Evolutionary conservation across 2,888 invertebrate genomes (phyloP).

Genomic region (Mythimna albipuncta): DNA sequence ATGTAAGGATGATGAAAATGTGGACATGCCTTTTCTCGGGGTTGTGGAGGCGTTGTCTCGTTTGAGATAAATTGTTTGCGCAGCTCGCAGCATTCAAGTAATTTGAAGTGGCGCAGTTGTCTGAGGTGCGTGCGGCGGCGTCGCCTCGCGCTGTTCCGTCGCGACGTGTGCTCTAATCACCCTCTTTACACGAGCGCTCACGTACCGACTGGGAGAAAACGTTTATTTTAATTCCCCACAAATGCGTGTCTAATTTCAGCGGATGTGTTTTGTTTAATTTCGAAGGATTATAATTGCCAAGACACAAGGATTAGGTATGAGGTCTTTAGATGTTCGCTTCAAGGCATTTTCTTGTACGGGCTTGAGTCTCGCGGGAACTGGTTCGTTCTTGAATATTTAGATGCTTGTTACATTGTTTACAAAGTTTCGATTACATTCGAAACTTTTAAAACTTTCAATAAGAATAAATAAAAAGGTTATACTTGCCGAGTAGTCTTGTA

Average conservation of each 20-base stretch:
- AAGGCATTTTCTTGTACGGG: conserved; percentile 30
- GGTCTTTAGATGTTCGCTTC: conserved; percentile 38
- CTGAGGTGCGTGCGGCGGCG: conserved; percentile 74
- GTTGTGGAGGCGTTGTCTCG: conserved; percentile 44
- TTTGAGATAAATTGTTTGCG: conserved; percentile 67
- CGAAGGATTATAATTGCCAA: conserved; percentile 77
- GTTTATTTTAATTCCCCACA: conserved; percentile 87
- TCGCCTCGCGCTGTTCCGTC: conserved; percentile 77
- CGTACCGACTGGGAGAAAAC: conserved; percentile 78
- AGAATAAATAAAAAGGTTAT: not conserved
- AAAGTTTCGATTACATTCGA: conserved; percentile 31
- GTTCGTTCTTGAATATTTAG: conserved; percentile 25
- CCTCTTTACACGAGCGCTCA: conserved; percentile 83
- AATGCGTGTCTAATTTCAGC: conserved; percentile 85
- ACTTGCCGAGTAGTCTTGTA: not conserved
- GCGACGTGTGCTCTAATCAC: conserved; percentile 85
- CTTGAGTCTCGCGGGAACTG: conserved; percentile 24
- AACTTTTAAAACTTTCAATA: conserved; percentile 7
- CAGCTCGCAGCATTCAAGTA: conserved; percentile 55
- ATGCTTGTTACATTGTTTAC: conserved; percentile 25
- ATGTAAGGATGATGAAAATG: conserved; percentile 30
- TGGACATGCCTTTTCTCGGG: conserved; percentile 30
- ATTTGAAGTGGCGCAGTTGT: conserved; percentile 68
- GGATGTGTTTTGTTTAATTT: conserved; percentile 84
- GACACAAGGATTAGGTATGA: conserved; percentile 62